Evolutionary conservation across 2,888 invertebrate species (phyloP), one percentile per base, ranked within the genome.

Genomic region (Abrostola tripartita): DNA sequence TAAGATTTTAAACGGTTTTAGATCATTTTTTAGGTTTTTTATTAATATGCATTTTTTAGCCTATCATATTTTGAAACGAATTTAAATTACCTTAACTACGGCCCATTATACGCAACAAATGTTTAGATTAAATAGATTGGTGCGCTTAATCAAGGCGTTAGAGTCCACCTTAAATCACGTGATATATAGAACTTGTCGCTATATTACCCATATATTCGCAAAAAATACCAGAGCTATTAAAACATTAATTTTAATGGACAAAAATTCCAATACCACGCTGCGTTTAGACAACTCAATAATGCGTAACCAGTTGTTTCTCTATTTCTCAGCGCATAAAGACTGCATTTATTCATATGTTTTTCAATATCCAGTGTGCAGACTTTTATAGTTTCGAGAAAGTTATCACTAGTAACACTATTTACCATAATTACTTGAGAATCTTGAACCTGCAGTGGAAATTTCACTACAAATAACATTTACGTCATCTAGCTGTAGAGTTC

Each of bases 201-300:
- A 24, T 24, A 24, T 24, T 24, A 24, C 4, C 24, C 24, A 24
- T 24, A 4, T 24, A 24, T 24, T 1, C 4, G 24, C 24, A 24
- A 24, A 24, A 24, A 24, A 24, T 24, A 24, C 24, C 4, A 24
- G 24, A 24, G 9, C 10, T 4, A 36, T 11, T 11, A 41, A 52
- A 63, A 14, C 8, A n/a, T 37, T 38, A 47, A 37, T 41, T 44
- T 35, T 7, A 41, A 37, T 36, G 8, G 35, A 47, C 11, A 52
- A 12, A 38, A 59, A 63, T 63, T 56, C 52, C 50, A 47, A 53
- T 47, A 63, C n/a, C 36, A 12, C 41, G 41, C 9, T 55, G 44
- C 52, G 52, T 50, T 72, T 61, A 75, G 12, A 55, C 8, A 40
- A 57, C 12, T 38, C 52, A 72, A 52, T 60, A 76, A 76, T 61